Conservation (phyloP, 2,888 invertebrate species). For the Callyntrura sp. region DNA sequence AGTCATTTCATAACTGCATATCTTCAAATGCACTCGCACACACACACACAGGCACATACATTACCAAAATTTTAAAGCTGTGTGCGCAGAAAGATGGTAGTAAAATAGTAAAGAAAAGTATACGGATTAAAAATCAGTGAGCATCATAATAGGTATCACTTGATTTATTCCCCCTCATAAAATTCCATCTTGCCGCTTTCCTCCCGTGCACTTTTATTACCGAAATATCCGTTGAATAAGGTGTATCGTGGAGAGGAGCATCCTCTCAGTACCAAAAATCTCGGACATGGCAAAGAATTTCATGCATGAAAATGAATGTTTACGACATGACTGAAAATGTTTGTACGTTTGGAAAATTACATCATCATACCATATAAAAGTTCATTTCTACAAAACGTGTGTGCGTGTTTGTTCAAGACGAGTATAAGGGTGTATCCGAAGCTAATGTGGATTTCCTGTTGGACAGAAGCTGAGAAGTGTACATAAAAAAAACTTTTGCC, state of each 20-base stretch:
- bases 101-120: not conserved
- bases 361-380: not conserved
- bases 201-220: not conserved
- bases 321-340: not conserved
- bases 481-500: not conserved
- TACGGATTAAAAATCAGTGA: not conserved
- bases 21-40: not conserved
- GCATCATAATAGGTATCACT: not conserved
- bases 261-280: not conserved
- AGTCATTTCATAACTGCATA: not conserved
- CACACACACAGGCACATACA: no score
- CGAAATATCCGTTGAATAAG: no score
- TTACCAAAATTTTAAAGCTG: not conserved
- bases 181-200: not conserved
- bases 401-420: not conserved
- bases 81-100: not conserved
- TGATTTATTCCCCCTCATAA: slow-evolving; percentile 1
- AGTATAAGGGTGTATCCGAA: not conserved
- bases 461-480: not conserved
- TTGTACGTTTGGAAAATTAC: not conserved
- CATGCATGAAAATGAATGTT: slow-evolving; percentile 2
- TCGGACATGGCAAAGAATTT: not conserved
- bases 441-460: not conserved
- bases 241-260: no score
- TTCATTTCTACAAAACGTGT: not conserved